Base-by-base conservation (phyloP, 2,113 vertebrate genomes). In the Cyanoramphus novaezelandiae region DNA sequence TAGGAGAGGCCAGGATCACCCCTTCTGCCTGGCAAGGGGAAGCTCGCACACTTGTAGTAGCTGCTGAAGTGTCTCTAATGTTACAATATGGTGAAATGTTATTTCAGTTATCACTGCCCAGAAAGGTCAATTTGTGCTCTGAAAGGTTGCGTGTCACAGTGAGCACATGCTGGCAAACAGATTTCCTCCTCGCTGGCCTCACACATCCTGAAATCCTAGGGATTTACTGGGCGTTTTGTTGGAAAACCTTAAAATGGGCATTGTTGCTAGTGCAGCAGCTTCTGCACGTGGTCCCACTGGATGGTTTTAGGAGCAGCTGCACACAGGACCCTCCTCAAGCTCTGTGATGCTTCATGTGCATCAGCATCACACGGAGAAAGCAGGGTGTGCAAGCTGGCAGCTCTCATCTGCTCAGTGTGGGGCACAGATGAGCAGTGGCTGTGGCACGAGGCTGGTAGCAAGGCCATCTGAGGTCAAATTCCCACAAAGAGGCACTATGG, bases 361-460 rank as follows among this genome's bases (percentile, higher is more conserved):
- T 11, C 46, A 39, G 50, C 21, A 5, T 2, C 0, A 1, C 1
- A 13, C n/a, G 39, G 37, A 59, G 49, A 63, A 20, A 7, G 6
- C 0, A 6, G 11, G 52, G n/a, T 2, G 11, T 14, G 29, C 11
- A 3, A 14, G 25, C 33, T 8, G 28, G 55, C 82, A 20, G 70
- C 0, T 4, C 6, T 2, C 49, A 13, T 1, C 13, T 3, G 41
- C 62, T 28, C 29, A 4, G 4, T 1, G 1, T 4, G 43, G 53
- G 35, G 14, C 41, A 6, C 52, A 13, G 53, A 4, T 1, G n/a
- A 57, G 57, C 55, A 1, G 24, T 5, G 50, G 44, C 67, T 64
- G 15, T 9, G 59, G 64, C 71, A 3, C 0, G 3, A 9, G n/a
- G 53, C 65, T 41, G 46, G 79, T 43, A 44, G 18, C 9, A 14